Evolutionary conservation across 1,140 invertebrate genomes (phyloP), one percentile per base, ranked within the genome.

Genomic region (Hycleus phaleratus): DNA sequence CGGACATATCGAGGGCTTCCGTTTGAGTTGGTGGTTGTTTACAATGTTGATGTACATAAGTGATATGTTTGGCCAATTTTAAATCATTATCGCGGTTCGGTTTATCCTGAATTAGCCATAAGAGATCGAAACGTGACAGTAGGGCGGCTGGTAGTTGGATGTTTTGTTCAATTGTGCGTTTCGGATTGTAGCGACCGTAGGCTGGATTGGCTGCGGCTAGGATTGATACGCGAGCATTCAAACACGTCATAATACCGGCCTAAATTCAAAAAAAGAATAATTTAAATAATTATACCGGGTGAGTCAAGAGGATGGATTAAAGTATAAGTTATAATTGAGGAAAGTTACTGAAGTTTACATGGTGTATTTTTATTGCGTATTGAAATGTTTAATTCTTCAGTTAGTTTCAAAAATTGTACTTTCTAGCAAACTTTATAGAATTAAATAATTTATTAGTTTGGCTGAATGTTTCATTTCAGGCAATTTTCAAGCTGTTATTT

Each of bases 161-260:
- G 73, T 99, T 99, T 71, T 98, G 95, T 77, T 99, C 95, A 38
- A 99, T 84, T 0, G 93, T 85, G 62, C 91, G 82, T 69, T 95
- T 94, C 0, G 93, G 88, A 77, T 99, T 99, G 77, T 99, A 99
- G 61, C 93, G 84, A 8, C 97, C 97, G 75, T 93, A 99, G 0
- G 94, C 94, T 11, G 97, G 97, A 84, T 99, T 99, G 7, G 97
- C 97, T 2, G 97, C 97, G 6, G 97, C 97, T 62, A 99, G 78
- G 69, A 99, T 99, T 1, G 96, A 96, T 5, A 96, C 93, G 61
- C 96, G 82, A 0, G 96, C 96, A 79, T 99, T 98, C 12, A 99
- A 75, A 32, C 91, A 93, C 0, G 97, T 97, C 88, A 98, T 93
- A 63, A 99, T 98, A 47, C 97, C 97, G 47, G 96, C 97, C 85